Base-by-base conservation (phyloP, 2,113 vertebrate genomes). In the Aphyosemion australe region DNA sequence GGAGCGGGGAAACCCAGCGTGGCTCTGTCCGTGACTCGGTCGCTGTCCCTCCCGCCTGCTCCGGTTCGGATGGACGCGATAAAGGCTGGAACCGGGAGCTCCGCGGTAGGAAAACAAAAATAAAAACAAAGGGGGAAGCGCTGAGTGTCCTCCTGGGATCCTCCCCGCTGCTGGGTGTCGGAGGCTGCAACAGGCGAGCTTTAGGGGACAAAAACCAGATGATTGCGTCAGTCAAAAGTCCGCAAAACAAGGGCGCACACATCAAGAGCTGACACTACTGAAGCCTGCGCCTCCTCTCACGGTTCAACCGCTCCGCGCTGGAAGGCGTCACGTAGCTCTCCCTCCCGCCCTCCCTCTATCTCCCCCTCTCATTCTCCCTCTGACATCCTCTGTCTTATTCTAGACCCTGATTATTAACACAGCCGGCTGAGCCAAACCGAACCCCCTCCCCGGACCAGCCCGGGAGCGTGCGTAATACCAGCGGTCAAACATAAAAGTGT, bases 181-280 rank as follows among this genome's bases (percentile, higher is more conserved):
- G 88, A 69, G 91, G 87, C 94, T 92, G 94, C 95, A 94, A 95
- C 94, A 95, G 95, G 95, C 94, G 80, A 94, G 94, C 95, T 95
- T 91, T 92, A 92, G 91, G 93, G 92, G 65, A 56, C n/a, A 93
- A 91, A 92, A 94, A 93, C 85, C 90, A 95, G 93, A 94, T 86
- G 93, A 94, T 92, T 91, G 94, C 93, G 95, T 96, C 95, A 95
- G 93, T 94, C 92, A 93, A 94, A 88, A 94, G 92, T 93, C 93
- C 88, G 91, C 91, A 92, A 37, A 89, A 90, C 90, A 84, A 88
- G 91, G 83, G 87, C 87, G 82, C 88, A 87, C 90, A 93, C 90
- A 92, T 91, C 88, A 90, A 88, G 92, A 88, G 91, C 90, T 91
- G 92, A 87, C 92, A 92, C 91, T 66, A 91, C 91, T 92, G 90